These are phyloP conservation scores for Notospermus geniculatus DNA, from an alignment of 1,140 invertebrate species.

Conservation along the genomic window DNA sequence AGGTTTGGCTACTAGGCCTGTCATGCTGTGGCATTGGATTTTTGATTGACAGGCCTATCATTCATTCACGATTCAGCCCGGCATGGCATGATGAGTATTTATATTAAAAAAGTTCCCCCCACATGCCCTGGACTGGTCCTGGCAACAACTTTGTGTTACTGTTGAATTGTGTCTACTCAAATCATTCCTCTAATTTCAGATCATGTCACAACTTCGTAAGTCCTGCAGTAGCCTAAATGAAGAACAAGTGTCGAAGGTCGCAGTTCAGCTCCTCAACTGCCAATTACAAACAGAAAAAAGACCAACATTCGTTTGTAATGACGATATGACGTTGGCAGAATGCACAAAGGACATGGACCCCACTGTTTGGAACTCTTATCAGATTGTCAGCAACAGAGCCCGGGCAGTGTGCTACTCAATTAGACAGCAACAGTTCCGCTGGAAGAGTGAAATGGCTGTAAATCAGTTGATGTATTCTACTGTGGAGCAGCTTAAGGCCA, in stretches of 20 bases:
- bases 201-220: conserved; percentile 62
- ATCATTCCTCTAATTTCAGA: conserved; percentile 54
- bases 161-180: too few relatives aligned
- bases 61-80: too few relatives aligned
- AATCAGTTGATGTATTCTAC: conserved; percentile 65
- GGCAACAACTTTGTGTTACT: too few relatives aligned
- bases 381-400: conserved; percentile 69
- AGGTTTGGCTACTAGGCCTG: too few relatives aligned
- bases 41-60: too few relatives aligned
- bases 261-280: conserved; percentile 70
- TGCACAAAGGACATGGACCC: conserved; percentile 69
- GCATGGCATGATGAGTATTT: too few relatives aligned
- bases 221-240: conserved; percentile 64
- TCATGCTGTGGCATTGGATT: too few relatives aligned
- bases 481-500: conserved; percentile 43
- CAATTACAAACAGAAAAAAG: conserved; percentile 66
- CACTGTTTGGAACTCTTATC: conserved; percentile 71
- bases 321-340: conserved; percentile 63
- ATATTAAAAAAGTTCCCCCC: too few relatives aligned
- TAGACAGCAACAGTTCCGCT: conserved; percentile 66
- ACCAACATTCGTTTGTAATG: conserved; percentile 63
- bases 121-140: too few relatives aligned
- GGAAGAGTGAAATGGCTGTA: conserved; percentile 67
- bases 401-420: conserved; percentile 68
- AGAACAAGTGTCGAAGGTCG: conserved; percentile 67